Evolutionary conservation across 2,113 vertebrate species (phyloP).

Genomic region (Sakesphorus luctuosus): DNA sequence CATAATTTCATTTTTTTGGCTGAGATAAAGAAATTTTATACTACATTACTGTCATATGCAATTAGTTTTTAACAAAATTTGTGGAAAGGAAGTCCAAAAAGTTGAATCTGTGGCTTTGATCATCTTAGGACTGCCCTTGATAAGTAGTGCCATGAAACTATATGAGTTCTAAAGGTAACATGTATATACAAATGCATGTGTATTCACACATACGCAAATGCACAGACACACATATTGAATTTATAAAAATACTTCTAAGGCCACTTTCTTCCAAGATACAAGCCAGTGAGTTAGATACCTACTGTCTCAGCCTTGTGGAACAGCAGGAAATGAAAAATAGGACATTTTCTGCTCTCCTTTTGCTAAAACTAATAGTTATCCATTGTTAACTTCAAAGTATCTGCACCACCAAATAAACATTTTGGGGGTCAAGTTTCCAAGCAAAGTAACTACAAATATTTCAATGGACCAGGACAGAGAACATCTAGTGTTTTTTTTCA

Average conservation of each 20-base stretch:
- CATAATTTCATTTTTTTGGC: background rate
- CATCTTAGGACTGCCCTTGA: background rate
- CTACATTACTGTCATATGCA: background rate
- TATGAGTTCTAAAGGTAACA: background rate
- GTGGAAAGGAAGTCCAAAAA: background rate
- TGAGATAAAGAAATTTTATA: background rate
- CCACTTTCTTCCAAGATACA: background rate
- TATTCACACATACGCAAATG: background rate
- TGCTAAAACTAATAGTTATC: background rate
- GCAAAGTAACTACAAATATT: background rate
- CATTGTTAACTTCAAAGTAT: background rate
- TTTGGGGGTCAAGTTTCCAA: background rate
- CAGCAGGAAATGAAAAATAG: background rate
- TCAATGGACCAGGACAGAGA: background rate
- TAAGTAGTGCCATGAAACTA: background rate
- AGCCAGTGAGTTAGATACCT: accelerated
- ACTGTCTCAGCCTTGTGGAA: background rate
- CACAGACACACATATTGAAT: background rate
- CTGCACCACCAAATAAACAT: background rate
- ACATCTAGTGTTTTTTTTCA: background rate
- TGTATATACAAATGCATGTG: accelerated
- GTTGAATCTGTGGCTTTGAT: background rate
- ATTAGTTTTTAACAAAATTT: background rate
- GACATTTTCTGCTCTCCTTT: background rate
- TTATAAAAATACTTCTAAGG: background rate